A percentile compares a stretch with the other conserved stretches of the same genome.
Conservation (phyloP, 2,888 invertebrate genomes). For the Drosophila limbata region DNA sequence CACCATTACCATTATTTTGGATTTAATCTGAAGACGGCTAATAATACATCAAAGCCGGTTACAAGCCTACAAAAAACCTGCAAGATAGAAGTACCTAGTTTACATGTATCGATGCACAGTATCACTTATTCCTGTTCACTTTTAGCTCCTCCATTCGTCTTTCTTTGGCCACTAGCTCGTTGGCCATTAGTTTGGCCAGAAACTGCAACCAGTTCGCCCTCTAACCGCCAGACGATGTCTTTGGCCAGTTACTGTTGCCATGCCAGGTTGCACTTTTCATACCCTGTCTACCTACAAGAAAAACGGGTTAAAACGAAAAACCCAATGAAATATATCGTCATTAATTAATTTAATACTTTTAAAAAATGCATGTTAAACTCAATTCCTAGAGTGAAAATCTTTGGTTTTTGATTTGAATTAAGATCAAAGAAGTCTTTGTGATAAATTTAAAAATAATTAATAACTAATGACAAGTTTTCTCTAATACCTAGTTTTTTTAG, state of each 20-base stretch:
- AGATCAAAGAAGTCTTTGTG: too few relatives aligned
- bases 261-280: not conserved
- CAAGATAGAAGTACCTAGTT: conserved; percentile 4
- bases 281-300: not conserved
- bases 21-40: not conserved
- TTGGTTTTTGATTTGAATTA: too few relatives aligned
- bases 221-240: not conserved
- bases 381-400: not conserved
- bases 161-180: conserved; percentile 13
- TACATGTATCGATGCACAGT: conserved; percentile 38
- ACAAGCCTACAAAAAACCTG: conserved; percentile 3
- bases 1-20: not conserved
- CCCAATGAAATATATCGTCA: not conserved
- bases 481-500: not conserved
- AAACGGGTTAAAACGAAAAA: not conserved
- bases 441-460: too few relatives aligned
- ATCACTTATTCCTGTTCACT: conserved; percentile 57
- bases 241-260: conserved; percentile 10
- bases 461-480: too few relatives aligned
- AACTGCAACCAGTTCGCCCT: conserved; percentile 20
- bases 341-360: not conserved
- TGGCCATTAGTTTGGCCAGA: conserved; percentile 45
- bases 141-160: conserved; percentile 20
- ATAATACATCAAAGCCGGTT: conserved; percentile 4
- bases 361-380: not conserved